Percentiles rank a stretch among this genome's conserved stretches.
Conservation (phyloP, 2,113 vertebrate species). For the Prietella phreatophila region DNA sequence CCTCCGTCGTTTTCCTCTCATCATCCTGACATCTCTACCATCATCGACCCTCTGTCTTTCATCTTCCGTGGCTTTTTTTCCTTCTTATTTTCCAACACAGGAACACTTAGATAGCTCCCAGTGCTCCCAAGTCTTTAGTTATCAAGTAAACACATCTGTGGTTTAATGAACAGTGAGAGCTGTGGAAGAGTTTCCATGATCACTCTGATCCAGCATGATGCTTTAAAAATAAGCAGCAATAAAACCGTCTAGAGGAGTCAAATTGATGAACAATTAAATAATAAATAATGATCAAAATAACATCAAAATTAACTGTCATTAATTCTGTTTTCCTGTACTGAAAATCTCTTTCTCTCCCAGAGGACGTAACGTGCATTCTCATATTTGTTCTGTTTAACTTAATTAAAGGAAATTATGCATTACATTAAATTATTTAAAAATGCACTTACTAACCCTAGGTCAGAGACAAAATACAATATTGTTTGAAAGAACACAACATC, state of each 20-base stretch:
- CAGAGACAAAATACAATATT: neutral
- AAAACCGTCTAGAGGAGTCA: neutral
- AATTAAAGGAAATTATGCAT: neutral
- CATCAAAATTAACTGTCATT: neutral
- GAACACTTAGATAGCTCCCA: constrained; percentile 1
- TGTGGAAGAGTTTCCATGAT: constrained; percentile 10
- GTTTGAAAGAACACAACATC: neutral
- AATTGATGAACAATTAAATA: neutral
- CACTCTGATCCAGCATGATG: neutral
- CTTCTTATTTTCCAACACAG: neutral
- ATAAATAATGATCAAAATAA: neutral
- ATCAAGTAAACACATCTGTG: constrained; percentile 16
- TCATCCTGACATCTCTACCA: constrained; percentile 25
- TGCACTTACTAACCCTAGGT: neutral
- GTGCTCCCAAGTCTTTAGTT: constrained; percentile 14
- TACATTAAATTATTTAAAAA: neutral
- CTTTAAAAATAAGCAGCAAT: neutral
- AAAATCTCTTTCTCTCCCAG: neutral
- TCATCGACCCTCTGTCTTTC: neutral
- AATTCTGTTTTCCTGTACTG: neutral
- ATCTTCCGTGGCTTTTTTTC: neutral
- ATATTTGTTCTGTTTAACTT: neutral
- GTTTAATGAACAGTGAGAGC: constrained; percentile 4
- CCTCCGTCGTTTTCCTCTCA: constrained; percentile 10
- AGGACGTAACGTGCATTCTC: neutral